A percentile compares a stretch with the other conserved stretches of the same genome.
Conservation (phyloP, 2,113 vertebrate species). For the Rhipidura dahli region DNA sequence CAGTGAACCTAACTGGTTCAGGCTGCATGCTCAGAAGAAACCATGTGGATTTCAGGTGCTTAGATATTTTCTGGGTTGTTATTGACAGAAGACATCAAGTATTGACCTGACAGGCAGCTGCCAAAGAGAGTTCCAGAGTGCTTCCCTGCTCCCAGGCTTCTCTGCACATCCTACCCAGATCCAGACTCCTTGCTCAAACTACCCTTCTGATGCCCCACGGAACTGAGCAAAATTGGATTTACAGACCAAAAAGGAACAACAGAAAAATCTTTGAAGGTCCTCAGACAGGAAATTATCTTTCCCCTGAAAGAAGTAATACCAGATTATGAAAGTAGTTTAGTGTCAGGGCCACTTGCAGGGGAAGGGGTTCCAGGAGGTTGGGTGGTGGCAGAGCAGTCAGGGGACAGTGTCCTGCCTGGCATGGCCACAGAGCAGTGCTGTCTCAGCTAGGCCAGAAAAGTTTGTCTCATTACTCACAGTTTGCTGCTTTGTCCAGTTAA, state of each 20-base stretch:
- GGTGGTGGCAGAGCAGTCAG: background rate
- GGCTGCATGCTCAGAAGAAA: background rate
- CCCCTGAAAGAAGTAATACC: background rate
- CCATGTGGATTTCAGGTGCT: background rate
- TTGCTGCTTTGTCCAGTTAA: background rate
- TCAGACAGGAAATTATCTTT: background rate
- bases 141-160: background rate
- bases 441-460: background rate
- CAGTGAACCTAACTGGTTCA: background rate
- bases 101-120: background rate
- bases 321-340: background rate
- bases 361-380: background rate
- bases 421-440: rapidly evolving
- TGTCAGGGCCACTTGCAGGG: background rate
- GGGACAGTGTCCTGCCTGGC: rapidly evolving
- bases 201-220: background rate
- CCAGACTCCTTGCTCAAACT: background rate
- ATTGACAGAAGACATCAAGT: background rate
- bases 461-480: background rate
- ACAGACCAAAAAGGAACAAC: background rate
- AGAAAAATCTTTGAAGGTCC: background rate
- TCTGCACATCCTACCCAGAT: background rate
- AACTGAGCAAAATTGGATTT: background rate
- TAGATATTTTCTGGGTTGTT: background rate
- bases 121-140: background rate